Percentiles rank a stretch among this genome's conserved stretches.
Evolutionary conservation across 2,797 vertebrate genomes (phyloP).

Genomic region (Coilia nasus): DNA sequence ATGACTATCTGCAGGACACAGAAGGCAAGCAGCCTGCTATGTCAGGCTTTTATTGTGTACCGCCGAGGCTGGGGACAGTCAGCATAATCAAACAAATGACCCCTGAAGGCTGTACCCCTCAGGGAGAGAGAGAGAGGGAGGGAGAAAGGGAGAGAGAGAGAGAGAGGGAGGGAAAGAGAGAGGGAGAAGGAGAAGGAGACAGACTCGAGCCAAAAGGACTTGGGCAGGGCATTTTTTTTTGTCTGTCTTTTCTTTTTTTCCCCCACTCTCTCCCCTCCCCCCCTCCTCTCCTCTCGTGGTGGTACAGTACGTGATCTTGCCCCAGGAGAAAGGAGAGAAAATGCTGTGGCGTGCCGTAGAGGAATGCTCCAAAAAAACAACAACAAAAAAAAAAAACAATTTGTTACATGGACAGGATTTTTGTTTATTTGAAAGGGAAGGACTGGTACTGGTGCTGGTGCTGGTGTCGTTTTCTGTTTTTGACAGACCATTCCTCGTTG

Average conservation of each 20-base stretch:
- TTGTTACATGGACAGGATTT: slow-evolving; percentile 21
- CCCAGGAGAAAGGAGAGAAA: slow-evolving; percentile 66
- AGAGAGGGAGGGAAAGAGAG: slow-evolving; percentile 41
- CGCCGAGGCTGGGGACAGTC: slow-evolving; percentile 89
- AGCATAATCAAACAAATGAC: slow-evolving; percentile 92
- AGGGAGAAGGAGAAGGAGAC: slow-evolving; percentile 46
- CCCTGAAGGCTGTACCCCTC: slow-evolving; percentile 88
- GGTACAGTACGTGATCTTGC: slow-evolving; percentile 69
- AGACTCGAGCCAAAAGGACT: slow-evolving; percentile 69
- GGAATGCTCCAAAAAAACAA: slow-evolving; percentile 46
- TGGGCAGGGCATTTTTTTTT: slow-evolving; percentile 63
- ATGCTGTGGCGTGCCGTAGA: slow-evolving; percentile 47
- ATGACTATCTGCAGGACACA: slow-evolving; percentile 98
- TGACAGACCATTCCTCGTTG: not conserved
- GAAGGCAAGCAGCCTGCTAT: slow-evolving; percentile 90
- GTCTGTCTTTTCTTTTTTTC: slow-evolving; percentile 47
- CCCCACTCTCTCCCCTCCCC: slow-evolving; percentile 63
- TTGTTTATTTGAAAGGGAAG: slow-evolving; percentile 19
- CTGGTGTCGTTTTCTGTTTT: slow-evolving; percentile 10
- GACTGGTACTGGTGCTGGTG: not conserved
- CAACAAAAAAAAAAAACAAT: not conserved
- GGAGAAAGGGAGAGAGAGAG: slow-evolving; percentile 43
- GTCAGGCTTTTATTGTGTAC: slow-evolving; percentile 96
- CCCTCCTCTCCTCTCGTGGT: slow-evolving; percentile 62
- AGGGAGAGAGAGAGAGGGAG: slow-evolving; percentile 48